Conservation (phyloP, 2,888 invertebrate species). For the Drosophila colorata region DNA sequence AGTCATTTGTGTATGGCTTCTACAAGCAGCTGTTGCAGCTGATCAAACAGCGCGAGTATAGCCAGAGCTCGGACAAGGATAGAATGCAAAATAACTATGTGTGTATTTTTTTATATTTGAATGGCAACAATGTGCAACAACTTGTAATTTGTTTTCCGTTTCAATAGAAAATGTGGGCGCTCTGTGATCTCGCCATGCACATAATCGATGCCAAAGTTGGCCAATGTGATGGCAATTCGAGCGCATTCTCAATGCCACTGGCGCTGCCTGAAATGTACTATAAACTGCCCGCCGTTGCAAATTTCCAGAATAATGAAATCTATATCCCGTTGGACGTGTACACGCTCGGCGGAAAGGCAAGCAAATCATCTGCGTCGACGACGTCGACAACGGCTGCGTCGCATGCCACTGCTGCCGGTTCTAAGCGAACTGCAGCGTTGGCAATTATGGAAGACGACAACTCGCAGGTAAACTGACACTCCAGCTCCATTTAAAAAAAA, state of each 20-base stretch:
- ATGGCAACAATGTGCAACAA: background rate
- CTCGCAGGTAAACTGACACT: conserved; percentile 54
- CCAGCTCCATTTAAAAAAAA: background rate
- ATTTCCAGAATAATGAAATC: conserved; percentile 90
- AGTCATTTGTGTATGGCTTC: conserved; percentile 97
- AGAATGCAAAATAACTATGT: conserved; percentile 65
- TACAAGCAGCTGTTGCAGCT: conserved; percentile 96
- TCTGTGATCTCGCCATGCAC: conserved; percentile 97
- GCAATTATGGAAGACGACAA: conserved; percentile 62
- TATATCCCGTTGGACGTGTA: conserved; percentile 91
- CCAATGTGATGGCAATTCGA: conserved; percentile 91
- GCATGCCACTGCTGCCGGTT: conserved; percentile 33
- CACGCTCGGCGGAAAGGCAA: conserved; percentile 63
- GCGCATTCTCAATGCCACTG: conserved; percentile 94
- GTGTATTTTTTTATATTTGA: conserved; percentile 12
- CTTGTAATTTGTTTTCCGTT: conserved; percentile 7
- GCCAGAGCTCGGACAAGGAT: conserved; percentile 92
- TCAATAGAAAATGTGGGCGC: conserved; percentile 96
- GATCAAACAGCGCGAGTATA: conserved; percentile 97
- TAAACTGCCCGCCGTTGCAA: conserved; percentile 90
- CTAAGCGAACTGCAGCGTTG: conserved; percentile 55
- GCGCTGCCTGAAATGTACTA: conserved; percentile 96
- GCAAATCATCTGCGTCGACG: conserved; percentile 47
- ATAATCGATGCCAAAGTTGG: conserved; percentile 94
- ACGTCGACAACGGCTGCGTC: conserved; percentile 35